A percentile compares a stretch with the other conserved stretches of the same genome.
These are phyloP conservation scores for Cariama cristata DNA, from an alignment of 2,113 vertebrate species.

Conservation along the genomic window DNA sequence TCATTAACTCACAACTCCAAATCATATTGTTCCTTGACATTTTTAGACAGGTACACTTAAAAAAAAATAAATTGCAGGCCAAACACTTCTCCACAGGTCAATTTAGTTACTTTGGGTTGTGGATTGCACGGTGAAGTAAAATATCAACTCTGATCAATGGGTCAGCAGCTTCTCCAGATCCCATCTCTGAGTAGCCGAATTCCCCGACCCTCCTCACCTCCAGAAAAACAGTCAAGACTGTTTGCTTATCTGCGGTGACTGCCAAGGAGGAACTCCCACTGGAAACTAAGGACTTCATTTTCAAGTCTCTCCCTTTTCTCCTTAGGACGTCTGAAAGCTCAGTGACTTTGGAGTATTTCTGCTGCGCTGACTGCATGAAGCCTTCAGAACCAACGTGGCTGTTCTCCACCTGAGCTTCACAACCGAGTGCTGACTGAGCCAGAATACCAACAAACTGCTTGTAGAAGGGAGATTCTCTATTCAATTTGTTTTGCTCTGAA, in stretches of 20 bases:
- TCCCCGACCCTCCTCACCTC: not conserved
- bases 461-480: not conserved
- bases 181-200: not conserved
- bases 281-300: not conserved
- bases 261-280: not conserved
- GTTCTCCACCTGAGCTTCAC: not conserved
- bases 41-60: not conserved
- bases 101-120: not conserved
- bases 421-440: not conserved
- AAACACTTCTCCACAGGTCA: not conserved
- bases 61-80: not conserved
- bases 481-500: not conserved
- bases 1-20: not conserved
- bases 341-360: not conserved
- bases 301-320: not conserved
- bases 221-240: not conserved
- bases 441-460: not conserved
- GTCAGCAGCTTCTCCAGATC: not conserved
- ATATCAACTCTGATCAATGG: not conserved
- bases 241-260: not conserved
- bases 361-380: not conserved
- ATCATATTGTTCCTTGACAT: not conserved
- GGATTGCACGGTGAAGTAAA: not conserved
- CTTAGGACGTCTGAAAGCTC: not conserved
- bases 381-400: accelerated